Evolutionary conservation across 2,888 invertebrate genomes (phyloP), one percentile per base, ranked within the genome.

Genomic region (Agriopis aurantiaria): DNA sequence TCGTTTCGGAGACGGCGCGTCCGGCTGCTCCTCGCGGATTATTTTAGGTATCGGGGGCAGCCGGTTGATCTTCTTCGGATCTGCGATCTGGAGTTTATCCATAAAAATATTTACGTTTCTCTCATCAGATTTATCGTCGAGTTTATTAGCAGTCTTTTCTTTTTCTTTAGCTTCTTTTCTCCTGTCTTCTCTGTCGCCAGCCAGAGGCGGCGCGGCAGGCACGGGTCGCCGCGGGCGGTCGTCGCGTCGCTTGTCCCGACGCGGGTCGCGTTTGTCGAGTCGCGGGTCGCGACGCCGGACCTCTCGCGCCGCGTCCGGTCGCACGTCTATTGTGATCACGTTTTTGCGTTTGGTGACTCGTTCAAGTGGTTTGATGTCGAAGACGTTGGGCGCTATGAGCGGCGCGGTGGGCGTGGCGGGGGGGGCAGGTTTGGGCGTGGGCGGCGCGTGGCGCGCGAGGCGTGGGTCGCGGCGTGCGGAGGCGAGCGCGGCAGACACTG

Each of bases 351-450:
- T 93, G 64, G 87, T 88, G 79, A 89, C 85, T 67, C 89, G 88
- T 8, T 91, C 91, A 64, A 92, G 89, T 14, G 95, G 88, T 76
- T 92, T 92, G 88, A 95, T 92, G 86, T 95, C 91, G 85, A 93
- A 92, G 53, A 91, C 90, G 86, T 92, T 86, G 69, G 91, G 84
- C 8, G 92, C 90, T 75, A 92, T 89, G 80, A 88, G 83, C 3
- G 53, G 61, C 41, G 52, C 62, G 70, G 73, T 88, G 89, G 17
- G 87, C 58, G 84, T 92, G 75, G 81, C 88, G 78, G 71, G 86
- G 12, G 83, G 33, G 3, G 33, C 5, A 33, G 33, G 33, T 33
- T 33, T 33, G 3, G 1, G 91, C 80, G 81, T 89, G 77, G 75
- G 70, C 76, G 80, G 62, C 43, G 72, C 43, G 65, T 62, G 76